Evolutionary conservation across 2,888 invertebrate genomes (phyloP), one percentile per base, ranked within the genome.

Genomic region (Parthenolecanium corni): DNA sequence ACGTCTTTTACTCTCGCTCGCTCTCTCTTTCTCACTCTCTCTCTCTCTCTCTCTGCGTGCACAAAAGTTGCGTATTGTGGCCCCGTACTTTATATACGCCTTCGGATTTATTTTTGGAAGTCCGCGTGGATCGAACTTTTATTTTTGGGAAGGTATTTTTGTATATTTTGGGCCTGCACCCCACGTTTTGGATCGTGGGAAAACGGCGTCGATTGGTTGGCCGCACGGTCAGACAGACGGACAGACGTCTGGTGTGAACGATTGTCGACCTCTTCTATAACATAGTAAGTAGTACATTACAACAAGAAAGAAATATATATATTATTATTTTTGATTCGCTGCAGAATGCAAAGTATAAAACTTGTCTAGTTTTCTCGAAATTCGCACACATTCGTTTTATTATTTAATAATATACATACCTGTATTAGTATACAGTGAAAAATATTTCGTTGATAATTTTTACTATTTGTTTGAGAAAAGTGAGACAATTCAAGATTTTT

Each of bases 101-200:
- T 61, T 40, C 51, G 61, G 49, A 61, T 61, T 61, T 61, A 61
- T 61, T 61, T 61, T 47, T 61, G 61, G 61, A 51, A n/a, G 31
- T 61, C 31, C 61, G 61, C 61, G 61, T 38, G 12, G 58, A 57
- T 18, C 21, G 38, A 61, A 61, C 38, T 61, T 61, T 20, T 44
- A 44, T 44, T 44, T 44, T 20, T 44, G 31, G 31, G 31, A 31
- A 49, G 23, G 20, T 51, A 38, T 61, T 61, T n/a, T n/a, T n/a
- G n/a, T n/a, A n/a, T 61, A 61, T 61, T 61, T 61, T 18, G 61
- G 38, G 61, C 40, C 61, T 9, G 31, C 31, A 46, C n/a, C 49
- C n/a, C 38, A 21, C 18, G 18, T 2, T 24, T 51, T 24, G 16
- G 36, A 51, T 49, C 38, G 51, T 51, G 51, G 47, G 51, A 36